Evolutionary conservation across 2,113 vertebrate genomes (phyloP).

Genomic region (Halichoeres trimaculatus): DNA sequence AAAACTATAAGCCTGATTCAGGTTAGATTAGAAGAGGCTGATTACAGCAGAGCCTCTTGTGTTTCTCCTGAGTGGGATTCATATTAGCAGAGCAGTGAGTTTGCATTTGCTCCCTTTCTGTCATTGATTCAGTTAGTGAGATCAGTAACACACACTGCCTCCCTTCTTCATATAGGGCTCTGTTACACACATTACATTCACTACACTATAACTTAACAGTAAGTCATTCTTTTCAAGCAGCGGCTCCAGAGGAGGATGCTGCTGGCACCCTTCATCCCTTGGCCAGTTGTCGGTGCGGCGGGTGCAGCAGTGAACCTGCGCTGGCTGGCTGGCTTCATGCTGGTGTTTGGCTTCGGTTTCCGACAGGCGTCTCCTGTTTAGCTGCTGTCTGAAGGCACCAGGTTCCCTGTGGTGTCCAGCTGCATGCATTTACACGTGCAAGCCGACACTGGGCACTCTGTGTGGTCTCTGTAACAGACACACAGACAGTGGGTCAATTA

Average conservation of each 20-base stretch:
- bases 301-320: constrained; percentile 36
- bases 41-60: constrained; percentile 41
- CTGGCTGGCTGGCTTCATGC: constrained; percentile 29
- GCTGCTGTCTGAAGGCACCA: constrained; percentile 93
- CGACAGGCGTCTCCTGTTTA: constrained; percentile 73
- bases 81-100: constrained; percentile 57
- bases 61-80: constrained; percentile 69
- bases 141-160: constrained; percentile 57
- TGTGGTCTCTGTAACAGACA: constrained; percentile 88
- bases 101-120: constrained; percentile 62
- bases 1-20: constrained; percentile 66
- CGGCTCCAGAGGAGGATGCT: constrained; percentile 32
- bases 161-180: constrained; percentile 60
- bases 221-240: constrained; percentile 37
- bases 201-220: constrained; percentile 46
- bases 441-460: constrained; percentile 96
- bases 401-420: constrained; percentile 97
- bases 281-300: constrained; percentile 24
- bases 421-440: constrained; percentile 99
- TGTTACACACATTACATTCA: constrained; percentile 59
- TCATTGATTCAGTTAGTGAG: constrained; percentile 62
- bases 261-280: constrained; percentile 17
- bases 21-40: constrained; percentile 56
- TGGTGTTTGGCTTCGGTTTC: constrained; percentile 42
- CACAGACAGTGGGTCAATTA: not conserved